phyloP scores from a whole-genome alignment of 2,113 vertebrate species.

The Myrmecobius fasciatus region DNA sequence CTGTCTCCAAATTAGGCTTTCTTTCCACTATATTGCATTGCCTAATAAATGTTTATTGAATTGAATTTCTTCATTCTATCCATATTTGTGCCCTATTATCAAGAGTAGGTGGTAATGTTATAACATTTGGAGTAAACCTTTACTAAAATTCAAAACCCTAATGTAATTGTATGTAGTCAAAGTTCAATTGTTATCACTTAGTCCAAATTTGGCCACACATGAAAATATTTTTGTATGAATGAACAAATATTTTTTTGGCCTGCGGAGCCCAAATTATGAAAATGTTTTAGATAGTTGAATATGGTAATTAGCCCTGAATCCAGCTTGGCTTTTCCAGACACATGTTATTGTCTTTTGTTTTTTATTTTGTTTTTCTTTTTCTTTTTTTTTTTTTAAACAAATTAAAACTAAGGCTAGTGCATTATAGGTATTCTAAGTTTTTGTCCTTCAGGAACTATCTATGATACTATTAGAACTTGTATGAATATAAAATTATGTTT shows the following conservation, averaged over 20 bases:
- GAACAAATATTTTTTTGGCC: conserved; percentile 63
- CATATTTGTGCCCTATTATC: neutral
- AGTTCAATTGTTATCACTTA: conserved; percentile 77
- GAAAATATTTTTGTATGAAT: conserved; percentile 57
- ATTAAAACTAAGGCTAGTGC: conserved; percentile 46
- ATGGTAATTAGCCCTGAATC: conserved; percentile 74
- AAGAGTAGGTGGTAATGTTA: neutral
- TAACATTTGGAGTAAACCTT: conserved; percentile 50
- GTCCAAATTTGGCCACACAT: conserved; percentile 71
- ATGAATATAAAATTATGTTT: neutral
- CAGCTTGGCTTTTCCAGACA: conserved; percentile 72
- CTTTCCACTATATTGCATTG: neutral
- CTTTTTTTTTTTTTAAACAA: conserved; percentile 59
- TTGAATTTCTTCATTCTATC: neutral
- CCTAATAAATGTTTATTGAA: neutral
- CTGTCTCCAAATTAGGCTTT: neutral
- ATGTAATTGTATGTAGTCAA: conserved; percentile 71
- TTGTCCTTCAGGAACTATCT: neutral
- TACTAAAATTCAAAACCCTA: conserved; percentile 70
- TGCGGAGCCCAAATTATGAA: conserved; percentile 71
- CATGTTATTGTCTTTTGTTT: neutral
- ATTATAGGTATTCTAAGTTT: neutral
- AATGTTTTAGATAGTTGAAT: conserved; percentile 74
- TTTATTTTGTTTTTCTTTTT: no score
- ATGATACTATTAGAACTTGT: neutral